Conservation (phyloP, 1,140 invertebrate species). For the Aplysia californica region DNA sequence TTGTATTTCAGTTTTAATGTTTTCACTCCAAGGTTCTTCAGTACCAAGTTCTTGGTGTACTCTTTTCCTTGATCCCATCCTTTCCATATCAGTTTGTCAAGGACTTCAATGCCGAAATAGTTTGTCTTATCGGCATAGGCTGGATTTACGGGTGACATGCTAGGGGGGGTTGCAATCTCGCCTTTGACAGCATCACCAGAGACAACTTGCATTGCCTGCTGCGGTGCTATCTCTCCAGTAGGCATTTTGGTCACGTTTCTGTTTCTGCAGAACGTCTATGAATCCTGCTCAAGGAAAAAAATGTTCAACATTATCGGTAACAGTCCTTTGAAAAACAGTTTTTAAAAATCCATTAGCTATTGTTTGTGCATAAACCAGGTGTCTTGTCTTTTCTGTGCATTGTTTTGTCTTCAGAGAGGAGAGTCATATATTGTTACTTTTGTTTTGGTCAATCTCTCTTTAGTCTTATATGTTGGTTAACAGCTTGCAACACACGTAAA, state of each 20-base stretch:
- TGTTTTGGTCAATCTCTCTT: too few relatives aligned
- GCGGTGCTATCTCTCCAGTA: conserved; percentile 25
- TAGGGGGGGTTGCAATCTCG: neutral
- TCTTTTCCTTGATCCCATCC: conserved; percentile 66
- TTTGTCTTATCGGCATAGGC: conserved; percentile 28
- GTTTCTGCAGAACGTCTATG: too few relatives aligned
- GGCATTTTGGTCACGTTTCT: conserved; percentile 32
- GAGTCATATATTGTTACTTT: too few relatives aligned
- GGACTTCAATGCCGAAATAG: conserved; percentile 62
- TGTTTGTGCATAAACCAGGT: too few relatives aligned
- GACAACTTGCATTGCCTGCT: conserved; percentile 3
- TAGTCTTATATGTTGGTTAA: too few relatives aligned
- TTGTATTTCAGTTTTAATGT: conserved; percentile 65
- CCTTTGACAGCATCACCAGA: conserved; percentile 1
- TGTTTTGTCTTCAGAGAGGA: too few relatives aligned
- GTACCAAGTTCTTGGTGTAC: conserved; percentile 63
- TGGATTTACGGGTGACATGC: conserved; percentile 13
- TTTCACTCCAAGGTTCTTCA: conserved; percentile 66
- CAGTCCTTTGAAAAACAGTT: too few relatives aligned
- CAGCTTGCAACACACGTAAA: too few relatives aligned
- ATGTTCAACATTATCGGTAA: too few relatives aligned
- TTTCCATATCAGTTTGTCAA: conserved; percentile 56
- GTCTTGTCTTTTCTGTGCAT: too few relatives aligned
- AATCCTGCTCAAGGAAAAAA: too few relatives aligned
- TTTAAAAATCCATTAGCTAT: too few relatives aligned